Percentiles rank a stretch among this genome's conserved stretches.
Conservation (phyloP, 2,113 vertebrate genomes). For the Gymnarchus niloticus region DNA sequence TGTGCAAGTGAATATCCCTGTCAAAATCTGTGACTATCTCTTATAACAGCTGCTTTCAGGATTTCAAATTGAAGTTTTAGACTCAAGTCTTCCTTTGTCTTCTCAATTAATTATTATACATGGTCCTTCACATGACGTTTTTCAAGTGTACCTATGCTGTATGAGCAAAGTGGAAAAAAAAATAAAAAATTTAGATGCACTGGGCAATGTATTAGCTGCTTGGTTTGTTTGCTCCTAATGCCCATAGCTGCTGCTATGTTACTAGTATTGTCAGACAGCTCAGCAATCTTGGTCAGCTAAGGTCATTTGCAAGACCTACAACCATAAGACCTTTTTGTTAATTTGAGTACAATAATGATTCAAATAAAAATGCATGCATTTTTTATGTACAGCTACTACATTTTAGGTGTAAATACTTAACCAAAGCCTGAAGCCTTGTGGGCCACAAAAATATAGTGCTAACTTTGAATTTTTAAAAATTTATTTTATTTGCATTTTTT, state of each 20-base stretch:
- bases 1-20: neutral
- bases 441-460: no score
- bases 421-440: no score
- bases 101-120: neutral
- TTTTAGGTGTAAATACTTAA: no score
- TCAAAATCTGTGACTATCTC: neutral
- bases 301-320: neutral
- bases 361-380: neutral
- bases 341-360: neutral
- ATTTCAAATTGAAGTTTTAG: neutral
- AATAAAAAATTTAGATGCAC: neutral
- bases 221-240: neutral
- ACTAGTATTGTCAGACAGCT: neutral
- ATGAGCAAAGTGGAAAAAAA: neutral
- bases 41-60: neutral
- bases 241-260: neutral
- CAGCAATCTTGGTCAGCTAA: constrained; percentile 3
- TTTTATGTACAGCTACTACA: no score
- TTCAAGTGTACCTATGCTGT: neutral
- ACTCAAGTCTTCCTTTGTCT: neutral
- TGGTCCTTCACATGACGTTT: neutral
- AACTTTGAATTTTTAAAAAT: no score
- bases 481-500: neutral
- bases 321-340: neutral
- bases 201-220: neutral